Evolutionary conservation across 2,888 invertebrate genomes (phyloP), one percentile per base, ranked within the genome.

Genomic region (Cylloceria caligata): DNA sequence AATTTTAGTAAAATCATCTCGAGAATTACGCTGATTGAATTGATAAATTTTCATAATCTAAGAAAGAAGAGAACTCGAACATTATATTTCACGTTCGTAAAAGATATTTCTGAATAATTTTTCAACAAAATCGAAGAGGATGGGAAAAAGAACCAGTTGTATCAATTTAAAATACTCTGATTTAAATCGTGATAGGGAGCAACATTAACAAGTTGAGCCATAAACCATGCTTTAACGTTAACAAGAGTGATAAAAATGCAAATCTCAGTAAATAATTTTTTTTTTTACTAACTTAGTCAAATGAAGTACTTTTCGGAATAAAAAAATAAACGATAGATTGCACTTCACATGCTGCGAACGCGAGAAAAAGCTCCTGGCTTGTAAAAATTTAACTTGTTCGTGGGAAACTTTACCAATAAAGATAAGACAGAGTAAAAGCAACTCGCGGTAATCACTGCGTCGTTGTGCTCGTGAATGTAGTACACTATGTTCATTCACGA

Each of bases 341-440:
- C 87, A 77, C 82, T 88, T 6, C 83, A 73, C 87, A 88, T 89
- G 87, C 88, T 88, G 3, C 87, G 80, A 69, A 88, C 87, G 71
- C 87, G 88, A 39, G 86, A 87, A 67, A 87, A 71, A 27, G 87
- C 85, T 34, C 88, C 88, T 72, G 86, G 86, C 21, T 81, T 76
- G 45, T 79, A 72, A 84, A 88, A 86, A n/a, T n/a, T n/a, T 55
- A 81, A 85, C 75, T 57, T 84, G 65, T 36, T 62, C 68, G 30
- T 36, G 34, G 64, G 84, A 79, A 64, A 72, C 39, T 67, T 80
- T 83, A 45, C 85, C 84, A 21, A 88, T 81, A 67, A 87, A 89
- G 72, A 88, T 87, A 21, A 84, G 55, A 42, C 64, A 65, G 62
- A 88, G 82, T 60, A 84, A 82, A 49, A 88, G 76, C 16, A 75